Percentiles rank a stretch among this genome's conserved stretches.
Conservation (phyloP, 2,113 vertebrate genomes). For the Tenebrosternarchus preto region DNA sequence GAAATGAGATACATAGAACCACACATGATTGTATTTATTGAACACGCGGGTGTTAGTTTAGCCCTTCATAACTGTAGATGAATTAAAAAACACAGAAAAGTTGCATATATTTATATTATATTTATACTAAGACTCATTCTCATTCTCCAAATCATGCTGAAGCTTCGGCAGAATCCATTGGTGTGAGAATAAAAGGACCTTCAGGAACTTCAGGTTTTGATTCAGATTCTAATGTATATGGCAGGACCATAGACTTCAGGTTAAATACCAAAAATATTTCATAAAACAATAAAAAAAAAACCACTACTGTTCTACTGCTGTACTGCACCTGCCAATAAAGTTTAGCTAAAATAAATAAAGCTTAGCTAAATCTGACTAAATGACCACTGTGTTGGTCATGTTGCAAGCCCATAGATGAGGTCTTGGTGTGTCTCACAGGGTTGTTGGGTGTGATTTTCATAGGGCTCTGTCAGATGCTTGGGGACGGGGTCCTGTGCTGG, state of each 20-base stretch:
- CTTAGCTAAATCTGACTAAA: conserved; percentile 12
- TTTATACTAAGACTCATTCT: too few species aligned
- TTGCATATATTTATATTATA: too few species aligned
- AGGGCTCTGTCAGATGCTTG: conserved; percentile 20
- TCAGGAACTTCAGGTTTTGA: too few species aligned
- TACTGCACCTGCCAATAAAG: neutral
- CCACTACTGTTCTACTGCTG: neutral
- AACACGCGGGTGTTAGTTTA: neutral
- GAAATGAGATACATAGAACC: neutral
- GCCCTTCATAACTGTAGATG: neutral
- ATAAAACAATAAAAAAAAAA: too few species aligned
- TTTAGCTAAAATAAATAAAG: neutral
- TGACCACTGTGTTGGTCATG: neutral
- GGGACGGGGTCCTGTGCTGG: neutral
- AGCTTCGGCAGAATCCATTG: too few species aligned
- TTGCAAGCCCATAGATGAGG: neutral
- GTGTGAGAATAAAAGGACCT: too few species aligned
- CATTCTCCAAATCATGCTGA: too few species aligned
- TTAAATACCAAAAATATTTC: too few species aligned
- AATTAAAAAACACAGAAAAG: neutral
- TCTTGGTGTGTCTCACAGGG: neutral
- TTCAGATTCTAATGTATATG: too few species aligned
- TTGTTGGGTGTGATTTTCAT: conserved; percentile 40
- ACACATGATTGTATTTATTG: neutral
- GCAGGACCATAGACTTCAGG: too few species aligned